A percentile compares a stretch with the other conserved stretches of the same genome.
Conservation (phyloP, 2,797 vertebrate genomes). For the Siniperca undulata region DNA sequence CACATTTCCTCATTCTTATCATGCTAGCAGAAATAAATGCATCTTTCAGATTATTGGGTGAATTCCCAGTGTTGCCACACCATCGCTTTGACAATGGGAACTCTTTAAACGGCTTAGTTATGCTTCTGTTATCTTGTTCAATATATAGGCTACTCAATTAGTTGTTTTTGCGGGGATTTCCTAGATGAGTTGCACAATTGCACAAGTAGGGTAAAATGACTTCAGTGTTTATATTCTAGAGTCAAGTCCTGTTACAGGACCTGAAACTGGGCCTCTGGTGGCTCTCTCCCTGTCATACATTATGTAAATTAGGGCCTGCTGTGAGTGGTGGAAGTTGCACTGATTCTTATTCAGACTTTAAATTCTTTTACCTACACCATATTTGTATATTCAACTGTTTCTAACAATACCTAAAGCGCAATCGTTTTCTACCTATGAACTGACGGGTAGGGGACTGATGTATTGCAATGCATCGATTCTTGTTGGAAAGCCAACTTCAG, state of each 20-base stretch:
- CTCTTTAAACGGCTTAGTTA: not conserved
- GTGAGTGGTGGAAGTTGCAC: not conserved
- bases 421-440: not conserved
- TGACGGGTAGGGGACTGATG: not conserved
- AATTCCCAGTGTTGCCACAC: not conserved
- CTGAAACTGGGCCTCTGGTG: not conserved
- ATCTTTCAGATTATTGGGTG: not conserved
- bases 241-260: not conserved
- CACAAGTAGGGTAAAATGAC: not conserved
- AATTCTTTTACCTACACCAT: not conserved
- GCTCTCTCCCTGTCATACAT: not conserved
- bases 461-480: no score
- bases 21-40: not conserved
- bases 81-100: not conserved
- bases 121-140: not conserved
- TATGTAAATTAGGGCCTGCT: not conserved
- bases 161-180: conserved; percentile 39
- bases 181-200: not conserved
- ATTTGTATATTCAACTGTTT: not conserved
- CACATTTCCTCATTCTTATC: not conserved
- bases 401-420: not conserved
- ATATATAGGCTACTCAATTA: not conserved
- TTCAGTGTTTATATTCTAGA: not conserved
- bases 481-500: no score
- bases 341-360: not conserved